These are phyloP conservation scores for Percina caprodes DNA, from an alignment of 2,113 vertebrate species.

Conservation along the genomic window DNA sequence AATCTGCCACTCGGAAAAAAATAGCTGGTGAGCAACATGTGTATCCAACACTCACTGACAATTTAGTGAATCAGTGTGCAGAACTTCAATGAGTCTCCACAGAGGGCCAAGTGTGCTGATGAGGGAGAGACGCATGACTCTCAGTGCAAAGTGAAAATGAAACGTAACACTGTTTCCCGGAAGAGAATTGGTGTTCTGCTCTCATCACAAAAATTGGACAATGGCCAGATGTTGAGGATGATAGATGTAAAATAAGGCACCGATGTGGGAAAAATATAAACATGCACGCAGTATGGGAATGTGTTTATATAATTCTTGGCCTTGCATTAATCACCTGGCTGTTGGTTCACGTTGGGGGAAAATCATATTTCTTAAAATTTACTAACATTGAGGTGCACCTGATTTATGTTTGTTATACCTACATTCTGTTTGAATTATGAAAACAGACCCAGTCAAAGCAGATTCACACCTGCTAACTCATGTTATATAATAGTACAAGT, in stretches of 20 bases:
- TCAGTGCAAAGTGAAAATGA: background rate
- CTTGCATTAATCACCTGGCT: background rate
- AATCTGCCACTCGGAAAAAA: background rate
- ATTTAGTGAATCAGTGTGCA: conserved; percentile 16
- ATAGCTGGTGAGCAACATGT: conserved; percentile 7
- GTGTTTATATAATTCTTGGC: background rate
- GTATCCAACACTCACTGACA: conserved; percentile 1
- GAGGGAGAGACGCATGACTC: conserved; percentile 20
- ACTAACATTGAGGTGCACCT: background rate
- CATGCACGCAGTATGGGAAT: background rate
- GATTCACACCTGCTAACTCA: background rate
- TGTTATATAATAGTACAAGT: background rate
- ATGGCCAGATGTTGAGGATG: background rate
- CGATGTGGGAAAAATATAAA: conserved; percentile 11
- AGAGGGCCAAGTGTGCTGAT: background rate
- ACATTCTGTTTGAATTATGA: conserved; percentile 11
- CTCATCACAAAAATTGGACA: background rate
- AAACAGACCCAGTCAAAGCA: conserved; percentile 15
- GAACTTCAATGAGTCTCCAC: background rate
- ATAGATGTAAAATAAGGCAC: background rate
- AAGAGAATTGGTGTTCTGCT: background rate
- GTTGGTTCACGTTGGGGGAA: background rate
- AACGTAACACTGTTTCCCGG: background rate
- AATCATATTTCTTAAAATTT: background rate
- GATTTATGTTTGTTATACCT: background rate